Evolutionary conservation across 2,888 invertebrate species (phyloP), one percentile per base, ranked within the genome.

Genomic region (Camptogramma bilineatum): DNA sequence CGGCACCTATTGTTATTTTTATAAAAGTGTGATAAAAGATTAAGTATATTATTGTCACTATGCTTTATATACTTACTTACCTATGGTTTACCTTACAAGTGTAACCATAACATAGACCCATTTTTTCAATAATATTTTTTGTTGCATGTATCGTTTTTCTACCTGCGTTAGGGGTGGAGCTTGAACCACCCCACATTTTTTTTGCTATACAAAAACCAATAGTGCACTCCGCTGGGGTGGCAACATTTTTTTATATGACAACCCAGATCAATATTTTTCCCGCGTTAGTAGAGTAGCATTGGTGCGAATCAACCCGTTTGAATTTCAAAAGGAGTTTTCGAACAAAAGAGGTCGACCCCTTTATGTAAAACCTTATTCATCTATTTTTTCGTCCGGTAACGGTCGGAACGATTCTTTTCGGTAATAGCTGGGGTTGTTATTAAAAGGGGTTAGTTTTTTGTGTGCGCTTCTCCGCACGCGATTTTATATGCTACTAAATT

Each of bases 281-380:
- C 87, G 86, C 87, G 82, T 81, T 71, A 72, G 76, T 71, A 72
- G 76, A 75, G 73, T 77, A 75, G 85, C 83, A 89, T 88, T 86
- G 85, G 86, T 81, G 80, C 79, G 78, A 82, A 87, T 61, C 65
- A 65, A 65, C 65, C 87, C 81, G 85, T 83, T 83, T 61, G 53
- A 62, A 62, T 62, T 62, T 66, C 61, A 50, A 65, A 64, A 64
- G 64, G 58, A 66, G 54, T 54, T 72, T 72, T 71, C 66, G 64
- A 83, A 90, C 89, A 90, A 91, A 87, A 78, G 81, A 78, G 73
- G 77, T 78, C 69, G 73, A 74, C 80, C 83, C 85, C 85, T 88
- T 86, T 91, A 89, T 90, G 79, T 90, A 88, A 84, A 86, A 81
- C 80, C 84, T 71, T 87, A 88, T 91, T 89, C 89, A 87, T 90